These are phyloP conservation scores for Gobio gobio DNA, from an alignment of 2,113 vertebrate species.

Conservation along the genomic window DNA sequence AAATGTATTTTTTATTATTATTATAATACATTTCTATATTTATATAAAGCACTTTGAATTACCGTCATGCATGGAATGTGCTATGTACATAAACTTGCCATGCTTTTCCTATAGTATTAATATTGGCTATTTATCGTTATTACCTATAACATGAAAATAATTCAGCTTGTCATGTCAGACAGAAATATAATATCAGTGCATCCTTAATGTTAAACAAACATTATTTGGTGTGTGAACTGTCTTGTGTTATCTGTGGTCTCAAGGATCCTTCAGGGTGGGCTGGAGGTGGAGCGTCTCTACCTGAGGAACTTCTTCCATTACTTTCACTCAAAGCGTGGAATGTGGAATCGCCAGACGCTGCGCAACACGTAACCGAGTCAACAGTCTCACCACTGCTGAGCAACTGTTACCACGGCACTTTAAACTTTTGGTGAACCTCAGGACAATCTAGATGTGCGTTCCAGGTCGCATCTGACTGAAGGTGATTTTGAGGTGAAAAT, in stretches of 20 bases:
- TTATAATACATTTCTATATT: not conserved
- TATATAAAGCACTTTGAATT: not conserved
- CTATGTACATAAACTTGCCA: not conserved
- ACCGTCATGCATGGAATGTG: not conserved
- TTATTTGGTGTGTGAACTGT: conserved; percentile 26
- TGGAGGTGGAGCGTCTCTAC: conserved; percentile 92
- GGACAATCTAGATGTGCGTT: conserved; percentile 2
- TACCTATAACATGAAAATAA: not conserved
- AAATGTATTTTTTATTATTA: too few relatives aligned
- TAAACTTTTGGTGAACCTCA: conserved; percentile 45
- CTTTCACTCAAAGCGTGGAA: conserved; percentile 93
- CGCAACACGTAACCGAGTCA: conserved; percentile 59
- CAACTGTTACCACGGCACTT: conserved; percentile 63
- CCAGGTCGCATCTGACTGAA: not conserved
- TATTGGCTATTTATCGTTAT: not conserved
- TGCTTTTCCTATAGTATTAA: not conserved
- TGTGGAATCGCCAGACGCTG: conserved; percentile 86
- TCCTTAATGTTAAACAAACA: not conserved
- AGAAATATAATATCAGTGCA: not conserved
- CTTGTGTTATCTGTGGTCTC: conserved; percentile 18
- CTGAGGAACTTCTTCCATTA: conserved; percentile 93
- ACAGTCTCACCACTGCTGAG: conserved; percentile 22
- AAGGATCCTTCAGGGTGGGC: conserved; percentile 87
- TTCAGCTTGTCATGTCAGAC: not conserved
- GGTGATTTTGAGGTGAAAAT: not conserved